Evolutionary conservation across 2,797 vertebrate genomes (phyloP).

Genomic region (Lates japonicus): DNA sequence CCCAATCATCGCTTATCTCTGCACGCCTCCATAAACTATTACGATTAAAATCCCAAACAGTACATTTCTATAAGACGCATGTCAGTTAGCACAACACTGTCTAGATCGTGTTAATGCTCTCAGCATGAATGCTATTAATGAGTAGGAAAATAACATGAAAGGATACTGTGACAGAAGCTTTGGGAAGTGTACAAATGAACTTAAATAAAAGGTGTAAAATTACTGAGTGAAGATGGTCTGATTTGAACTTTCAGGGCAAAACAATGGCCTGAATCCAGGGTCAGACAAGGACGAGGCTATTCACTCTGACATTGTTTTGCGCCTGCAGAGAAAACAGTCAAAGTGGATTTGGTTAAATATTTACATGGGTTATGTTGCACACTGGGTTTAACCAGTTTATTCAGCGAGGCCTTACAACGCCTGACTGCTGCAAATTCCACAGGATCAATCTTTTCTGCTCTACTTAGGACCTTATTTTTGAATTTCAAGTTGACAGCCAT

Average conservation of each 20-base stretch:
- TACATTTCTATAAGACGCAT: slow-evolving; percentile 19
- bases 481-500: not conserved
- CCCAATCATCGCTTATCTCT: slow-evolving; percentile 43
- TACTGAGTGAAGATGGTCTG: not conserved
- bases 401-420: not conserved
- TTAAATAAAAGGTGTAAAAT: slow-evolving; percentile 15
- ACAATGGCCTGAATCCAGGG: slow-evolving; percentile 14
- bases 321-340: slow-evolving; percentile 51
- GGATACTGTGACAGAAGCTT: not conserved
- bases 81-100: slow-evolving; percentile 20
- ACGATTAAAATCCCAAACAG: slow-evolving; percentile 35
- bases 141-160: not conserved
- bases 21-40: slow-evolving; percentile 30
- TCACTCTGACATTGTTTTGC: slow-evolving; percentile 30
- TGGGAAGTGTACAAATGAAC: not conserved
- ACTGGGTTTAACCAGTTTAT: slow-evolving; percentile 9
- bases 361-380: slow-evolving; percentile 38
- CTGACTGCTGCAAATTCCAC: slow-evolving; percentile 15
- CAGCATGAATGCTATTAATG: not conserved
- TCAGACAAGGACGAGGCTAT: slow-evolving; percentile 26
- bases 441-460: slow-evolving; percentile 35
- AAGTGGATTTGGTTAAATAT: slow-evolving; percentile 55
- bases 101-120: slow-evolving; percentile 1
- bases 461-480: slow-evolving; percentile 2
- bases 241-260: slow-evolving; percentile 18